Conservation (phyloP, 1,140 invertebrate species). For the Drosophila ohnishii region DNA sequence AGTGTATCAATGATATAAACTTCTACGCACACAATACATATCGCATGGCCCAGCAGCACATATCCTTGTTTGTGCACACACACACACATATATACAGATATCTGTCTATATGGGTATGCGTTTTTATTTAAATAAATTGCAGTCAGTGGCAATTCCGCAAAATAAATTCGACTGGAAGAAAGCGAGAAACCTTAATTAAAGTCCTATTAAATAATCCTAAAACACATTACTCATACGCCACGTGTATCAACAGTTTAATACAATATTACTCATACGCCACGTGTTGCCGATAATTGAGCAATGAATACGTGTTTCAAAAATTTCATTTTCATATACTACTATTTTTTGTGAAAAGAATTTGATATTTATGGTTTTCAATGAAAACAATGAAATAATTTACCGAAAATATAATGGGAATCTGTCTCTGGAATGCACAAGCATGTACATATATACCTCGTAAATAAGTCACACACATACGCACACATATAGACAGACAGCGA, state of each 20-base stretch:
- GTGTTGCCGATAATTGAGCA: conserved; percentile 1
- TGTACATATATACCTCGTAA: conserved; percentile 16
- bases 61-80: conserved; percentile 11
- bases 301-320: background rate
- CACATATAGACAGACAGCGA: conserved; percentile 1
- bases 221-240: background rate
- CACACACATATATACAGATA: background rate
- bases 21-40: conserved; percentile 48
- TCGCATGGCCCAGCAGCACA: background rate
- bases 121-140: conserved; percentile 47
- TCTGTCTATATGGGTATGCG: background rate
- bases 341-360: background rate
- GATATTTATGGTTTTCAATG: background rate
- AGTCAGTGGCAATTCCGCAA: conserved; percentile 20
- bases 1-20: conserved; percentile 73
- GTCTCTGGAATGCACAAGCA: conserved; percentile 28
- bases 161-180: conserved; percentile 20
- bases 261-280: conserved; percentile 2
- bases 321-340: too few relatives aligned
- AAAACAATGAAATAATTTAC: conserved; percentile 16
- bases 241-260: background rate
- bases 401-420: conserved; percentile 35
- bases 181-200: background rate
- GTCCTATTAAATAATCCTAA: background rate
- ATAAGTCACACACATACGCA: conserved; percentile 24